phyloP scores from a whole-genome alignment of 2,888 invertebrate genomes.

The Salticus scenicus region DNA sequence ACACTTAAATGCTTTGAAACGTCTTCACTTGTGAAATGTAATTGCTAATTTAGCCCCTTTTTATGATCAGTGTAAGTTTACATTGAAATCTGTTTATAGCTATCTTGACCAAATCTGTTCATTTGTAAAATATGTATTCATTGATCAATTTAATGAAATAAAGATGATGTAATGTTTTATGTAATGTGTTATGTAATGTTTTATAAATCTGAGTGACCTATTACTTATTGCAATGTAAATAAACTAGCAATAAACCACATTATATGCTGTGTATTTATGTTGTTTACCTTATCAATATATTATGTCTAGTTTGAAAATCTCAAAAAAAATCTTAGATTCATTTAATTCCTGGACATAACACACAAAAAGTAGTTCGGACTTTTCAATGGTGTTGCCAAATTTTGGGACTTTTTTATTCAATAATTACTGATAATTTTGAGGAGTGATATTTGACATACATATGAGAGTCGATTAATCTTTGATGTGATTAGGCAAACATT shows the following conservation, averaged over 20 bases:
- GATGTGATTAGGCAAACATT: too few relatives aligned
- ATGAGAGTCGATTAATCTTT: too few relatives aligned
- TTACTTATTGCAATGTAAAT: conserved; percentile 49
- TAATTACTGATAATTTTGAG: too few relatives aligned
- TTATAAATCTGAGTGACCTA: conserved; percentile 37
- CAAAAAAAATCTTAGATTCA: too few relatives aligned
- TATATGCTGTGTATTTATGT: conserved; percentile 35
- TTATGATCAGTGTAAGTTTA: neutral
- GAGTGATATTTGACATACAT: too few relatives aligned
- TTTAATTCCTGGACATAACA: too few relatives aligned
- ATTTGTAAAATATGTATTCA: conserved; percentile 21
- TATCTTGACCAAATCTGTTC: neutral
- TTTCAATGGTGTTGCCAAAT: too few relatives aligned
- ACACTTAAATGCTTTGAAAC: neutral
- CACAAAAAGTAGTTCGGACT: too few relatives aligned
- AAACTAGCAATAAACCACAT: conserved; percentile 53
- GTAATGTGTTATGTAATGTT: conserved; percentile 55
- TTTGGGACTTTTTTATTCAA: too few relatives aligned
- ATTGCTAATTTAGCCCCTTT: neutral
- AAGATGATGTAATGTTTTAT: conserved; percentile 44
- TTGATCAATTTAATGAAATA: conserved; percentile 4
- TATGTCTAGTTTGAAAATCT: too few relatives aligned
- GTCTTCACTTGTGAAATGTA: neutral
- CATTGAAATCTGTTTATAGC: conserved; percentile 22
- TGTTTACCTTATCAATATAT: too few relatives aligned